These are phyloP conservation scores for Dryoscopus gambensis DNA, from an alignment of 2,113 vertebrate species.

Conservation along the genomic window DNA sequence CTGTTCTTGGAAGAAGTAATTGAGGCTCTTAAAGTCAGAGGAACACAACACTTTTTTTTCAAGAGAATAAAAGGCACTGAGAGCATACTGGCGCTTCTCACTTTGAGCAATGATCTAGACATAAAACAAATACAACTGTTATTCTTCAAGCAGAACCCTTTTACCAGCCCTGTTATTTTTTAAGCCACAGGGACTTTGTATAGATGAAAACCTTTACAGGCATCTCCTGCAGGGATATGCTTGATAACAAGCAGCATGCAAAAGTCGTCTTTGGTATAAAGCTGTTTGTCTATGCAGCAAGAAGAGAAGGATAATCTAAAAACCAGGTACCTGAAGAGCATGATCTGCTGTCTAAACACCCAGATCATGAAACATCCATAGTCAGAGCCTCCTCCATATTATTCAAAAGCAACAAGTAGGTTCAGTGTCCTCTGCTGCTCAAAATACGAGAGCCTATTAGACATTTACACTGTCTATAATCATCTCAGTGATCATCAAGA, in stretches of 20 bases:
- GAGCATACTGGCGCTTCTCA: background rate
- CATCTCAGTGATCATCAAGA: background rate
- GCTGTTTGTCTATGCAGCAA: background rate
- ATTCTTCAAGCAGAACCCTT: background rate
- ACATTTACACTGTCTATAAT: background rate
- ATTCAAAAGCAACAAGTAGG: background rate
- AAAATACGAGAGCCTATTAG: background rate
- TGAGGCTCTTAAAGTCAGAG: background rate
- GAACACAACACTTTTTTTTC: background rate
- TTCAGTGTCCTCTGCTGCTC: background rate
- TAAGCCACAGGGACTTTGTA: background rate
- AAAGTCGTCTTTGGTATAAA: background rate
- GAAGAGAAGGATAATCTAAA: background rate
- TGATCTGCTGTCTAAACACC: background rate
- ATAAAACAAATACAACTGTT: background rate
- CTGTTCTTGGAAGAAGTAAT: background rate
- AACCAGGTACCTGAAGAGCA: background rate
- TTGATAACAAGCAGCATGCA: background rate
- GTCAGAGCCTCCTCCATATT: background rate
- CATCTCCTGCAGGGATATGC: background rate
- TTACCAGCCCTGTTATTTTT: background rate
- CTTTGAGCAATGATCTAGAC: background rate
- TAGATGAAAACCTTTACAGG: background rate
- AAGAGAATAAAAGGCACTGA: background rate
- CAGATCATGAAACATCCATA: background rate